Evolutionary conservation across 2,113 vertebrate genomes (phyloP), one percentile per base, ranked within the genome.

Genomic region (Anthoscopus minutus): DNA sequence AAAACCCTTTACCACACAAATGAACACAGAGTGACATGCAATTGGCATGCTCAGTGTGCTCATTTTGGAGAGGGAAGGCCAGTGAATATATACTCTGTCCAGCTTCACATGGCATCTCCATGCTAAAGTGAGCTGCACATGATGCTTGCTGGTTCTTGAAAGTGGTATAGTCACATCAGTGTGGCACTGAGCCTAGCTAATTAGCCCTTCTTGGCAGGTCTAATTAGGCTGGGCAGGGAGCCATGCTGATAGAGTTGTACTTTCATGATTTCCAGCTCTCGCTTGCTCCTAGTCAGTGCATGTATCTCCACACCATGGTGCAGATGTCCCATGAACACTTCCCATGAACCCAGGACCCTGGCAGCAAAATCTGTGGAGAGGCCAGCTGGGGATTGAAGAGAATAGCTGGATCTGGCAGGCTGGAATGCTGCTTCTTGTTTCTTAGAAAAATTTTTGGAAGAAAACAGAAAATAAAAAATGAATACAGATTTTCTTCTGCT

Each of bases 141-240:
- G 72, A 60, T 91, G 37, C 33, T 92, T 80, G 54, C 76, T 86
- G 58, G 33, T 84, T 94, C 80, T 93, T 90, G 82, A 93, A 83
- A 91, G 62, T 40, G 69, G 19, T 73, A 14, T 22, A 96, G 94
- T 88, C 96, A 88, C 92, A 96, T 71, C 92, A 84, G 64, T 86
- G 80, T 92, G 94, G 94, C 92, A 88, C 76, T 19, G 56, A 92
- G 96, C 94, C 96, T 86, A 74, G 83, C 24, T 95, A 96, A 96
- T 96, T 96, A 96, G 95, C 92, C 88, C n/a, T 88, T 93, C 92
- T 86, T 94, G 92, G 94, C 94, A 94, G 83, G 80, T 90, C 51
- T 96, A 86, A 94, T 96, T 94, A 93, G 69, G 35, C 80, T 84
- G 92, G 96, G 95, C 92, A 94, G 27, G 38, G 40, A 96, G 92